Conservation (phyloP, 2,888 invertebrate genomes). For the Lasioglossum lativentre region DNA sequence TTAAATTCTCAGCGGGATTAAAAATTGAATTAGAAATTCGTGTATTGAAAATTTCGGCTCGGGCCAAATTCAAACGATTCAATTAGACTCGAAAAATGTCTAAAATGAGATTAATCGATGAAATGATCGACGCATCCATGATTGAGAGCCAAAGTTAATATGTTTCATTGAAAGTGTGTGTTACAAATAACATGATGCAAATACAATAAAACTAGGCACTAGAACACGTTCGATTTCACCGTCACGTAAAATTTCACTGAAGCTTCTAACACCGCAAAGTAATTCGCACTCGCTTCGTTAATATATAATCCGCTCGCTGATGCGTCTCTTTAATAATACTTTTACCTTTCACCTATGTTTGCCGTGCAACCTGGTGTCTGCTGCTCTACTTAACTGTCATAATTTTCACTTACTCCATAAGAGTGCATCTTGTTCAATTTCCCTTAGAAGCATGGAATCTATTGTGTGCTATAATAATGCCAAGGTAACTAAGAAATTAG, state of each 20-base stretch:
- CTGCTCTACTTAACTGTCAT: slow-evolving; percentile 14
- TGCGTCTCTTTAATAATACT: slow-evolving; percentile 20
- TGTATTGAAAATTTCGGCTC: neutral
- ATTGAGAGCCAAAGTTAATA: neutral
- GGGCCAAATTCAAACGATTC: neutral
- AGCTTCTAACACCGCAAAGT: neutral
- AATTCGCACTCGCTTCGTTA: slow-evolving; percentile 1
- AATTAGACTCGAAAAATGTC: neutral
- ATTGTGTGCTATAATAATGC: neutral
- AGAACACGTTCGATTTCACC: neutral
- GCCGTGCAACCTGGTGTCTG: neutral
- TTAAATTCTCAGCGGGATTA: neutral
- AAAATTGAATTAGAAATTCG: neutral
- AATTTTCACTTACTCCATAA: slow-evolving; percentile 17
- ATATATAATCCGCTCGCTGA: neutral
- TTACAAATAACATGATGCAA: neutral
- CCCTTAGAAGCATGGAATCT: neutral
- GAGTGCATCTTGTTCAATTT: neutral
- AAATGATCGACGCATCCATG: neutral
- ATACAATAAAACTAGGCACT: neutral
- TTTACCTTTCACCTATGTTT: slow-evolving; percentile 19
- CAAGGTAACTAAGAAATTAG: neutral
- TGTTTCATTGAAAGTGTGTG: neutral
- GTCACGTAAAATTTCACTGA: neutral
- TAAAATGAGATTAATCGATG: neutral